Percentiles rank a stretch among this genome's conserved stretches.
Evolutionary conservation across 2,888 invertebrate species (phyloP).

Genomic region (Erpobdella octoculata): DNA sequence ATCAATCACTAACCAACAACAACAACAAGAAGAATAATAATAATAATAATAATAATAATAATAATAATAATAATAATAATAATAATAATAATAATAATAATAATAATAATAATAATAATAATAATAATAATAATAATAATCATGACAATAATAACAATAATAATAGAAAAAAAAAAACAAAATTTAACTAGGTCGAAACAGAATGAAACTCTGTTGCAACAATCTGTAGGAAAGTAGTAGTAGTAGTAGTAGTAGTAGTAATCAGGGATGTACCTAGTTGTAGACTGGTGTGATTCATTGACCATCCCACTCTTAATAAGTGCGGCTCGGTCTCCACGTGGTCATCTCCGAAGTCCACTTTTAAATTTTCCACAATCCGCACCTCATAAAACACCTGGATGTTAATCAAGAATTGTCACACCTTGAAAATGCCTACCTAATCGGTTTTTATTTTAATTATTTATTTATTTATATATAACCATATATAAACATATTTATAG

Average conservation of each 20-base stretch:
- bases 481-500: too few species aligned
- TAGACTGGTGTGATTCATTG: conserved; percentile 64
- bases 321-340: conserved; percentile 58
- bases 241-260: too few species aligned
- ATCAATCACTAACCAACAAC: background rate
- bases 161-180: background rate
- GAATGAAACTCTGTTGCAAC: too few species aligned
- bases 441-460: too few species aligned
- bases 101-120: background rate
- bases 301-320: conserved; percentile 82
- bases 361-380: conserved; percentile 53
- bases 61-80: background rate
- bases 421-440: too few species aligned
- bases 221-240: too few species aligned
- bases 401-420: too few species aligned
- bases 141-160: background rate
- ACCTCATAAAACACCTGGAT: conserved; percentile 49
- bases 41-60: background rate
- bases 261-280: conserved; percentile 74
- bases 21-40: background rate
- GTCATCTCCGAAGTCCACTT: conserved; percentile 53
- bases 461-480: too few species aligned
- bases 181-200: background rate
- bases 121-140: background rate
- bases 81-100: background rate